Evolutionary conservation across 2,113 vertebrate species (phyloP).

Genomic region (Toxotes chatareus): DNA sequence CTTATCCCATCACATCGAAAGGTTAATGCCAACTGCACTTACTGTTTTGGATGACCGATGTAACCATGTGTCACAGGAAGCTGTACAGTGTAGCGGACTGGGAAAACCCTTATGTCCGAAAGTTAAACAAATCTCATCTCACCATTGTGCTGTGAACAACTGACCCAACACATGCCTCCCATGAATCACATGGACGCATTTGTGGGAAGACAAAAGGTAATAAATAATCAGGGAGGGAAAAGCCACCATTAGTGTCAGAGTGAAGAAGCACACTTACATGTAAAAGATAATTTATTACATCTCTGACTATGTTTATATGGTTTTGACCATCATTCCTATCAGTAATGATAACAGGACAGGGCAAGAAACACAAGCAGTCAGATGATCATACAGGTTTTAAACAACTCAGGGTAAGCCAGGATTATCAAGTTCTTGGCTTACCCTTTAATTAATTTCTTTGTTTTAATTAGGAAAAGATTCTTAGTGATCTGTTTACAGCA

Average conservation of each 20-base stretch:
- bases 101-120: slow-evolving; percentile 31
- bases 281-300: slow-evolving; percentile 24
- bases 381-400: too few species aligned
- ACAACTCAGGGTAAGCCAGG: too few species aligned
- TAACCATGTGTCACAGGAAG: slow-evolving; percentile 53
- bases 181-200: slow-evolving; percentile 58
- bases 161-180: slow-evolving; percentile 49
- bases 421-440: too few species aligned
- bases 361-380: not conserved
- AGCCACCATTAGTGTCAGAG: slow-evolving; percentile 21
- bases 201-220: slow-evolving; percentile 55
- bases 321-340: not conserved
- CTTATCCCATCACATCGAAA: slow-evolving; percentile 13
- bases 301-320: not conserved
- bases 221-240: slow-evolving; percentile 44
- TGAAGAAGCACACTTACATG: slow-evolving; percentile 25
- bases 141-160: slow-evolving; percentile 58
- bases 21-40: slow-evolving; percentile 27
- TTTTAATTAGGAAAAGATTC: slow-evolving; percentile 10
- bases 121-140: slow-evolving; percentile 55
- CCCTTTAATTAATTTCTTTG: slow-evolving; percentile 2
- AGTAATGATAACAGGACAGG: not conserved
- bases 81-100: slow-evolving; percentile 43
- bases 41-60: slow-evolving; percentile 38
- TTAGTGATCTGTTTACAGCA: slow-evolving; percentile 18